Percentiles rank a stretch among this genome's conserved stretches.
Evolutionary conservation across 92 coral and sea anemone genomes (phyloP).

Genomic region (Heteractis magnifica): DNA sequence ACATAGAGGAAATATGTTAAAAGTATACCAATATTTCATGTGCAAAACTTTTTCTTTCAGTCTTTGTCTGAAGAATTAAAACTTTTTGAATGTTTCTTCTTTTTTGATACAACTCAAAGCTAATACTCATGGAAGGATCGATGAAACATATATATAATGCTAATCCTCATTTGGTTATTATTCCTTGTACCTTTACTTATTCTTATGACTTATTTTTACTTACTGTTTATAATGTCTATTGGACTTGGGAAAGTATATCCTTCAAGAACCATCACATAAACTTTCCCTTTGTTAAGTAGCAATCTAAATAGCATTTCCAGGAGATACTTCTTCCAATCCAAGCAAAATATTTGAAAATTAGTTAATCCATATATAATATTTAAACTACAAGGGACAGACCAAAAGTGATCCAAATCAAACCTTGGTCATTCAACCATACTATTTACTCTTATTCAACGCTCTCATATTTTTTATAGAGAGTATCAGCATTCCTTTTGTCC

Average conservation of each 20-base stretch:
- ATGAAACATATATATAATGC: not conserved
- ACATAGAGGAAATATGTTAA: not conserved
- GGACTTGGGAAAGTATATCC: not conserved
- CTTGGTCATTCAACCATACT: constrained; percentile 27
- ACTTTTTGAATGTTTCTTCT: no score
- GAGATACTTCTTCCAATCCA: no score
- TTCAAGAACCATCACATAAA: not conserved
- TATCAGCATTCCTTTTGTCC: not conserved
- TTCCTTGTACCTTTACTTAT: not conserved
- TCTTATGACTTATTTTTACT: not conserved
- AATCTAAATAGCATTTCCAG: not conserved
- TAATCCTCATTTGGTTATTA: not conserved
- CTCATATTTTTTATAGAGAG: not conserved
- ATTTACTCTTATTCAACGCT: constrained; percentile 15
- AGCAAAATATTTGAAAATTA: not conserved
- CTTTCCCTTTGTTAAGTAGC: not conserved
- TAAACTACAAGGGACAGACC: not conserved
- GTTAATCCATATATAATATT: not conserved
- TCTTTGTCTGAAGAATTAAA: no score
- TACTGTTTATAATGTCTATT: not conserved
- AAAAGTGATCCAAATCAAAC: not conserved
- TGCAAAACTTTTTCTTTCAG: no score
- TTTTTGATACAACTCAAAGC: not conserved
- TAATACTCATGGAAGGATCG: not conserved
- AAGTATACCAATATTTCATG: not conserved